Evolutionary conservation across 1,140 invertebrate genomes (phyloP), one percentile per base, ranked within the genome.

Genomic region (Rhopalosiphum padi): DNA sequence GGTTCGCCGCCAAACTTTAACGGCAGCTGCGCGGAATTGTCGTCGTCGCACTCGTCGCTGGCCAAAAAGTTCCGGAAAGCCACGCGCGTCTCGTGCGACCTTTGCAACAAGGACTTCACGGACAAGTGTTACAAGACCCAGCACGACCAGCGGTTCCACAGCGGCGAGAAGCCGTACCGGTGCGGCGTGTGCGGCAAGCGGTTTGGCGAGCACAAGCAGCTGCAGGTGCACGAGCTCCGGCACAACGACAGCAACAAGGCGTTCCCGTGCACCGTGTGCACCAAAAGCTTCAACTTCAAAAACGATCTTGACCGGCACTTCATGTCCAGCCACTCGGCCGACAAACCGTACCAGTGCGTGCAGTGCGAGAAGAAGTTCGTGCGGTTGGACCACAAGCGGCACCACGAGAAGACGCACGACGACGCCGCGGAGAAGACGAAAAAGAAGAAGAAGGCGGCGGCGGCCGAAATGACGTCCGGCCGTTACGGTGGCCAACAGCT

Each of bases 311-410:
- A 98, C 37, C 96, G 98, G 83, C 98, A 99, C 95, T 97, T 97
- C 96, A 90, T 94, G 30, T 98, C 98, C 94, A 96, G 98, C 85
- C 98, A 99, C 95, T 95, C 96, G 4, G 96, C 96, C 0, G 94
- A 94, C 18, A 98, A 98, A 95, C 98, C 98, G 25, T 98, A 97
- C 95, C 96, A 96, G 87, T 99, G 98, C 95, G 96, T 96, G 93
- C 96, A 96, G 60, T 99, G 98, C 95, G 96, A 96, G 86, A 99
- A 99, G 95, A 97, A 98, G 43, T 99, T 99, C 95, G 98, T 95
- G 94, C 96, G 98, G 90, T 98, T 98, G 95, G 98, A 99, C 95
- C 98, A 99, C 95, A 98, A 99, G 97, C 96, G 98, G 93, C 99
- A 99, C 95, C 98, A 99, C 95, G 96, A 96, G 92, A 97, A 98